Evolutionary conservation across 1,140 invertebrate genomes (phyloP).

Genomic region (Trachelipus rathkii): DNA sequence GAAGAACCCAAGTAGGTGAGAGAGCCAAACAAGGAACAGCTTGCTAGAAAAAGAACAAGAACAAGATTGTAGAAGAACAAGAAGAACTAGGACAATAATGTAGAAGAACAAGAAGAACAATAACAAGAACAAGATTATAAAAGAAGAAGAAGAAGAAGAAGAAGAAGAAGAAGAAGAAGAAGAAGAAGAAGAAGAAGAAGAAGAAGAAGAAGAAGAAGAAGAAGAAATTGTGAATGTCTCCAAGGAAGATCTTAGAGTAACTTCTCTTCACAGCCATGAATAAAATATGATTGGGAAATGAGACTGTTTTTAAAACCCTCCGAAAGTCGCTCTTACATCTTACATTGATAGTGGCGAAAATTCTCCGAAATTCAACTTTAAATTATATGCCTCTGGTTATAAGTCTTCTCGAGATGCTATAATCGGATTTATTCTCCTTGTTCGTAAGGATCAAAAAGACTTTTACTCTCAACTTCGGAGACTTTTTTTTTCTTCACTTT

Average conservation of each 20-base stretch:
- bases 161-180: not conserved
- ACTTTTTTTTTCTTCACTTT: not conserved
- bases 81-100: not conserved
- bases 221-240: not conserved
- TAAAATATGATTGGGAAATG: slow-evolving; percentile 13
- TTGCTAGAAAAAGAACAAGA: too few species aligned
- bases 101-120: not conserved
- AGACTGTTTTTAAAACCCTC: not conserved
- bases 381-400: not conserved
- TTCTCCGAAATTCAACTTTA: not conserved
- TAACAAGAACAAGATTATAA: not conserved
- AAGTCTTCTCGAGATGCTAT: not conserved
- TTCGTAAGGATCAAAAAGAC: not conserved
- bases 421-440: not conserved
- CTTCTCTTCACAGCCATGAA: not conserved
- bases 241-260: not conserved
- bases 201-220: not conserved
- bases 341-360: not conserved
- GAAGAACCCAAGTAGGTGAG: too few species aligned
- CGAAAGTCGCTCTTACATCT: not conserved
- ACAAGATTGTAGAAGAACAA: not conserved
- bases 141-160: not conserved
- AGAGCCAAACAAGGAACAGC: too few species aligned
- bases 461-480: not conserved
- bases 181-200: not conserved